phyloP scores from a whole-genome alignment of 1,140 invertebrate genomes.

The Achatina immaculata region DNA sequence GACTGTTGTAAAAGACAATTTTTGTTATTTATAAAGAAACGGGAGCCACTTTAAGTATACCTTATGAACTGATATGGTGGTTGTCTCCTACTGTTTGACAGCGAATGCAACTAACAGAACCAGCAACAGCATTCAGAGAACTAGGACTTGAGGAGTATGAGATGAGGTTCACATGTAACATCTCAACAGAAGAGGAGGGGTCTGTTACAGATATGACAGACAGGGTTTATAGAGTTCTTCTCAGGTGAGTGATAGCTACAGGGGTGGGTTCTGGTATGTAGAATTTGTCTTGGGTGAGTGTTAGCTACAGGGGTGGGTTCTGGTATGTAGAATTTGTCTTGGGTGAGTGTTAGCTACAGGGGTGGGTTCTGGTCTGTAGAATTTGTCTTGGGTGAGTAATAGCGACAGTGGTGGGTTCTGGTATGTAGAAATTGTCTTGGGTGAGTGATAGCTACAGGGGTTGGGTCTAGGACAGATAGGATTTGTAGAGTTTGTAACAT shows the following conservation, averaged over 20 bases:
- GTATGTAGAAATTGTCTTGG: too few relatives aligned
- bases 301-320: too few relatives aligned
- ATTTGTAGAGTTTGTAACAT: too few relatives aligned
- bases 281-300: conserved; percentile 71
- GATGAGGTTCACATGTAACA: conserved; percentile 89
- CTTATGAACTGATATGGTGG: too few relatives aligned
- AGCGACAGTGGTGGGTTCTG: too few relatives aligned
- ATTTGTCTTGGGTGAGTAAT: conserved; percentile 70
- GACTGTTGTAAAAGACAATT: neutral
- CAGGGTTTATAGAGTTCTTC: conserved; percentile 79
- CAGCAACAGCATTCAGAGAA: conserved; percentile 90
- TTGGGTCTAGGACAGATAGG: too few relatives aligned
- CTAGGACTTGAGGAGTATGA: conserved; percentile 84
- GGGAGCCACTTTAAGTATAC: too few relatives aligned
- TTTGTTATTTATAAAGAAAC: too few relatives aligned
- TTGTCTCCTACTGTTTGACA: too few relatives aligned
- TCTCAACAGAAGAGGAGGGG: conserved; percentile 85
- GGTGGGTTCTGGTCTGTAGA: too few relatives aligned
- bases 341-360: conserved; percentile 48
- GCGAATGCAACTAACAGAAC: conserved; percentile 87
- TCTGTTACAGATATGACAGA: conserved; percentile 83
- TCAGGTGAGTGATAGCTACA: conserved; percentile 52
- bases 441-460: too few relatives aligned
- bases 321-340: conserved; percentile 72
- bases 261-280: too few relatives aligned